phyloP scores from a whole-genome alignment of 2,113 vertebrate species.

The Cyprinodon brontotheroides region DNA sequence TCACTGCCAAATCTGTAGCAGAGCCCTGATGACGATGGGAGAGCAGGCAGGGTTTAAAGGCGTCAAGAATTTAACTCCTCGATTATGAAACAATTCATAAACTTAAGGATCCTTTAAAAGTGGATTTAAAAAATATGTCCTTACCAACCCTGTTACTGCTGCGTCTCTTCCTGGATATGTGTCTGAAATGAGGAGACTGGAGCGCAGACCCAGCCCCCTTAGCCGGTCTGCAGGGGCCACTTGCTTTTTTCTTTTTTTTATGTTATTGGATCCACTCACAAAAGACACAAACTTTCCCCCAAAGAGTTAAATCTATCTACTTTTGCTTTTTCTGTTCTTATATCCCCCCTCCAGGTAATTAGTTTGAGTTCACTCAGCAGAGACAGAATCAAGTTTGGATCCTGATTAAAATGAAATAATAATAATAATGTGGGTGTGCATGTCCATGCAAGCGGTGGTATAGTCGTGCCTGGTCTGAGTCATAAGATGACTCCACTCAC shows the following conservation, averaged over 20 bases:
- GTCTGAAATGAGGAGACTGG: conserved; percentile 20
- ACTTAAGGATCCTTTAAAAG: not conserved
- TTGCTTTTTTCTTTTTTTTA: not conserved
- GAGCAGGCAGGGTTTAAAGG: not conserved
- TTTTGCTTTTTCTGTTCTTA: conserved; percentile 5
- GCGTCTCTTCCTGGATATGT: conserved; percentile 16
- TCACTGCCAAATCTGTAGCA: conserved; percentile 12
- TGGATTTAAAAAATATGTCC: conserved; percentile 1
- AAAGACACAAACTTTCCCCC: not conserved
- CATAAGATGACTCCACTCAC: conserved; percentile 54
- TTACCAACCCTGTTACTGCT: conserved; percentile 30
- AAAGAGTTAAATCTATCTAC: not conserved
- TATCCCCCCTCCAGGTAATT: not conserved
- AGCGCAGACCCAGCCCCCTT: conserved; percentile 20
- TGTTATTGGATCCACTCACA: not conserved
- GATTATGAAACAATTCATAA: not conserved
- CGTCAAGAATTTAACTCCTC: not conserved
- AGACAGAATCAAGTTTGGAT: conserved; percentile 17
- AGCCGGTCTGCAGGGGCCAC: not conserved
- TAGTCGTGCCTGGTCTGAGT: conserved; percentile 61
- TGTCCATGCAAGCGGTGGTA: conserved; percentile 18
- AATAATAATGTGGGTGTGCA: not conserved
- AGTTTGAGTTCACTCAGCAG: not conserved
- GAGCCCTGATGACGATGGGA: not conserved
- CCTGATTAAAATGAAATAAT: conserved; percentile 1